Base-by-base conservation (phyloP, 2,888 invertebrate species). In the Scaptodrosophila latifasciaeformis region DNA sequence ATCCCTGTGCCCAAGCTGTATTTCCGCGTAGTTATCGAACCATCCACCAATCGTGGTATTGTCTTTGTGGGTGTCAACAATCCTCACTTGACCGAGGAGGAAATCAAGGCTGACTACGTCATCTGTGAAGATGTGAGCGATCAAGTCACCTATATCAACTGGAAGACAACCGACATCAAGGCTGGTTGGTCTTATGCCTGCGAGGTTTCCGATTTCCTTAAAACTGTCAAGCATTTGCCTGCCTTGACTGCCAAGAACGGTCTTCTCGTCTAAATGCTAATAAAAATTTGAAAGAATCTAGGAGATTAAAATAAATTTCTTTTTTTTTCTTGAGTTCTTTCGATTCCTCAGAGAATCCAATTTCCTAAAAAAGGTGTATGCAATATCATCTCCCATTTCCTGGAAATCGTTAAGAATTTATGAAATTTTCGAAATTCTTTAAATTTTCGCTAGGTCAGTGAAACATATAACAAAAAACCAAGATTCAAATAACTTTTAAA, bases 21-120 rank as follows among this genome's bases (percentile, higher is more conserved):
- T 59, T 91, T 89, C 88, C 90, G 90, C 70, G 86, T 90, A 1
- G 82, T 90, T 7, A 88, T 89, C 59, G 87, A 90, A 50, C 86
- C 87, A 1, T 56, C 58, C 0, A 83, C 78, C 0, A 67, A 86
- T 19, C 79, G 84, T 12, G 90, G 89, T 2, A 84, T 89, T 17
- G 90, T 88, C 7, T 86, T 91, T 34, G 58, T 91, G 6, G 89
- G 89, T 1, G 85, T 84, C 0, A 87, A 87, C 59, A 86, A 86
- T 79, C 86, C 86, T 1, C 84, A 86, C 62, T 59, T 84, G 55
- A 77, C 77, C 0, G 55, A 79, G 51, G 80, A 64, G 2, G 74
- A 86, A 54, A 83, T 83, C 55, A 48, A 66, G 45, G 54, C 59
- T 17, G 82, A 85, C 45, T 85, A 85, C 47, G 42, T 85, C 2